phyloP scores from a whole-genome alignment of 2,113 vertebrate species.

The Rhipidura dahli region DNA sequence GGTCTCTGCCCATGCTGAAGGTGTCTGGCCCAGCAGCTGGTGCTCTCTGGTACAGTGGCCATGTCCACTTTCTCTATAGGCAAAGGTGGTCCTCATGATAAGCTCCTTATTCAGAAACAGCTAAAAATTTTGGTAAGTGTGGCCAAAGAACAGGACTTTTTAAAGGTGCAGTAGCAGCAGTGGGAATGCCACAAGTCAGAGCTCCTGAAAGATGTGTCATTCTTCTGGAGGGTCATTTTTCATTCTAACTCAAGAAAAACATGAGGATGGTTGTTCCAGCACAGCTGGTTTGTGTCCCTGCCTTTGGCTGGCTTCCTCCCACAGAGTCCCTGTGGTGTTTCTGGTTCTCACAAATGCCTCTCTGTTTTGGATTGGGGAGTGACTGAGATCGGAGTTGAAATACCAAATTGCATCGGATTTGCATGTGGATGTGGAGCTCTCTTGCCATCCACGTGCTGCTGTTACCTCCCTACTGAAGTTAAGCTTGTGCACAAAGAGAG shows the following conservation, averaged over 20 bases:
- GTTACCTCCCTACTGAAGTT: not conserved
- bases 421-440: not conserved
- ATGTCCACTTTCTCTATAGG: rapidly evolving
- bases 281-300: not conserved
- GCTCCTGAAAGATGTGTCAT: not conserved
- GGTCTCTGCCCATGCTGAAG: not conserved
- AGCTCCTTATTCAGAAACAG: not conserved
- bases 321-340: not conserved
- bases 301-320: not conserved
- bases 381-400: not conserved
- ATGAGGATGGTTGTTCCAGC: not conserved
- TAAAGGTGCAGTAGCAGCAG: not conserved
- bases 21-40: not conserved
- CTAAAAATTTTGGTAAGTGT: not conserved
- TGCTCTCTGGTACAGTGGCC: not conserved
- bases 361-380: rapidly evolving
- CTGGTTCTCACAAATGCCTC: not conserved
- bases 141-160: not conserved
- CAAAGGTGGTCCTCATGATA: not conserved
- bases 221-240: not conserved
- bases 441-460: not conserved
- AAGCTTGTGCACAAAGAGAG: not conserved
- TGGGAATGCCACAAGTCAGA: not conserved
- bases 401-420: not conserved
- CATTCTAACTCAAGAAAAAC: not conserved